Conservation (phyloP, 2,888 invertebrate species). For the Agrochola macilenta region DNA sequence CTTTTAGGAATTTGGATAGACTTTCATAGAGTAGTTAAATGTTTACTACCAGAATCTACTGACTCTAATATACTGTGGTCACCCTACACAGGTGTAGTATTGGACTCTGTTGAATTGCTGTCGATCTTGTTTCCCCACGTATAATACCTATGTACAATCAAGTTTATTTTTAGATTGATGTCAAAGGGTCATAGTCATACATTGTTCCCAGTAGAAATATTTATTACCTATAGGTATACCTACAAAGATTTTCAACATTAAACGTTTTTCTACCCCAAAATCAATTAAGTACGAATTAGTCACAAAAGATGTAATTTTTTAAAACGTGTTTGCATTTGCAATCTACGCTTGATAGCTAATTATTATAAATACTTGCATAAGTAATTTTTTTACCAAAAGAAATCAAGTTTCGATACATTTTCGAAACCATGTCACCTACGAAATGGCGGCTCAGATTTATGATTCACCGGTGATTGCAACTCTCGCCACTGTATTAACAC, state of each 20-base stretch:
- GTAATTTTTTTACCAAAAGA: background rate
- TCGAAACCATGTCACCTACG: conserved; percentile 27
- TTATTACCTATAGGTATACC: background rate
- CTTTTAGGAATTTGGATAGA: background rate
- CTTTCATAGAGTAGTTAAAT: background rate
- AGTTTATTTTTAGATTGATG: conserved; percentile 6
- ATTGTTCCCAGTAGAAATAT: background rate
- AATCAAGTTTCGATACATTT: conserved; percentile 32
- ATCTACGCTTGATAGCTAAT: background rate
- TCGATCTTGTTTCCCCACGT: conserved; percentile 1
- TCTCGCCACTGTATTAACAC: conserved; percentile 40
- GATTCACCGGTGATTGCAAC: conserved; percentile 34
- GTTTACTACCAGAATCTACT: background rate
- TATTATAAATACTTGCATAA: background rate
- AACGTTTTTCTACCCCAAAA: background rate
- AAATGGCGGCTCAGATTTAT: conserved; percentile 53
- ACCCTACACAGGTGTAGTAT: conserved; percentile 24
- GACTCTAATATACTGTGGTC: background rate
- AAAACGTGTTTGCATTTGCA: background rate
- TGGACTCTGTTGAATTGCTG: conserved; percentile 4
- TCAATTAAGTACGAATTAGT: too few species aligned
- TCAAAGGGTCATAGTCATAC: background rate
- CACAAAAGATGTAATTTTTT: background rate
- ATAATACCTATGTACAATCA: background rate
- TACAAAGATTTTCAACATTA: background rate